A percentile compares a stretch with the other conserved stretches of the same genome.
Conservation (phyloP, 2,797 vertebrate species). For the Onychomys torridus region DNA sequence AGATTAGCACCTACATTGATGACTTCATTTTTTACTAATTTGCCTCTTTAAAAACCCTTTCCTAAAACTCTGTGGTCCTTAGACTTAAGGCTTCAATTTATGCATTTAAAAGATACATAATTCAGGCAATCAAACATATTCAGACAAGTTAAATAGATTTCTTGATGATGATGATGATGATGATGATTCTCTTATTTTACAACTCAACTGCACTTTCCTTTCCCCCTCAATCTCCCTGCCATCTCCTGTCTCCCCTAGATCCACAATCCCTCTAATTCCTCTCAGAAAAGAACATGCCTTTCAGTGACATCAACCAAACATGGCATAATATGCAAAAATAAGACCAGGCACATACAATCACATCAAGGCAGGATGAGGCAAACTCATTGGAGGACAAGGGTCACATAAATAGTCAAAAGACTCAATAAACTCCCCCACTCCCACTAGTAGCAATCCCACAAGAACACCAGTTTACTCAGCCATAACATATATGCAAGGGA, state of each 20-base stretch:
- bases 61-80: background rate
- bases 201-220: background rate
- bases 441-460: background rate
- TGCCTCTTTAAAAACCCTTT: background rate
- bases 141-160: background rate
- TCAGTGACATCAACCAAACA: background rate
- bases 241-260: background rate
- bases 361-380: background rate
- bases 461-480: background rate
- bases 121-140: background rate
- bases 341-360: background rate
- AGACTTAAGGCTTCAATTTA: background rate
- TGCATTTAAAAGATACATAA: background rate
- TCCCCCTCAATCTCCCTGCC: background rate
- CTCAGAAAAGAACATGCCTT: background rate
- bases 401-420: background rate
- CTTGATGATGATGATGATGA: background rate
- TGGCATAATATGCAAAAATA: background rate
- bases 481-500: background rate
- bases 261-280: rapidly evolving
- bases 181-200: background rate
- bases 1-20: rapidly evolving
- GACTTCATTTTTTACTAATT: background rate
- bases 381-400: background rate
- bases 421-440: background rate